Evolutionary conservation across 2,113 vertebrate genomes (phyloP).

Genomic region (Spilogale gracilis): DNA sequence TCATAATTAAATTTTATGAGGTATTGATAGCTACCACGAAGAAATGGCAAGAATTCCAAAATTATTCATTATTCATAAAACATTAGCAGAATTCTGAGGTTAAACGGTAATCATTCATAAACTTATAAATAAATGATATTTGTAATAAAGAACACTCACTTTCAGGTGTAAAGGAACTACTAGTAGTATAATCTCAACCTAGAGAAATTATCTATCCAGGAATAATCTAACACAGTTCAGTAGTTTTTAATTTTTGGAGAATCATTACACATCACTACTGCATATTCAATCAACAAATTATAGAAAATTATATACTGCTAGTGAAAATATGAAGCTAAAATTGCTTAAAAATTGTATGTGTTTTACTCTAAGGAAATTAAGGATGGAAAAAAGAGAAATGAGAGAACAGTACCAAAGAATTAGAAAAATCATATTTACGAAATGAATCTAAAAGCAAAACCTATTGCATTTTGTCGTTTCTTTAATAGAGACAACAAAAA

Average conservation of each 20-base stretch:
- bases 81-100: conserved; percentile 43
- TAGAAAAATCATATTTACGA: neutral
- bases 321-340: conserved; percentile 34
- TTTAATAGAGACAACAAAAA: conserved; percentile 41
- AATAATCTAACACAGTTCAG: neutral
- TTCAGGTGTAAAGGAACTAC: neutral
- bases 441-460: conserved; percentile 42
- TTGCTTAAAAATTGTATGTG: neutral
- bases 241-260: neutral
- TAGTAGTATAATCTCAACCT: neutral
- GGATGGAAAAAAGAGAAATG: neutral
- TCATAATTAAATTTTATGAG: neutral
- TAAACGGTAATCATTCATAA: conserved; percentile 11
- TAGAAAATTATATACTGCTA: neutral
- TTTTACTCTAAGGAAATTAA: conserved; percentile 42
- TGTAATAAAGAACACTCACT: conserved; percentile 38
- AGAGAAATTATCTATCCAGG: neutral
- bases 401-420: neutral
- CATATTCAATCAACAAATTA: neutral
- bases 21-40: neutral
- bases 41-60: conserved; percentile 38
- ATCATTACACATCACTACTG: neutral
- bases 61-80: neutral
- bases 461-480: neutral
- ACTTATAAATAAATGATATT: neutral